Base-by-base conservation (phyloP, 2,888 invertebrate species). In the Drymonia ruficornis region DNA sequence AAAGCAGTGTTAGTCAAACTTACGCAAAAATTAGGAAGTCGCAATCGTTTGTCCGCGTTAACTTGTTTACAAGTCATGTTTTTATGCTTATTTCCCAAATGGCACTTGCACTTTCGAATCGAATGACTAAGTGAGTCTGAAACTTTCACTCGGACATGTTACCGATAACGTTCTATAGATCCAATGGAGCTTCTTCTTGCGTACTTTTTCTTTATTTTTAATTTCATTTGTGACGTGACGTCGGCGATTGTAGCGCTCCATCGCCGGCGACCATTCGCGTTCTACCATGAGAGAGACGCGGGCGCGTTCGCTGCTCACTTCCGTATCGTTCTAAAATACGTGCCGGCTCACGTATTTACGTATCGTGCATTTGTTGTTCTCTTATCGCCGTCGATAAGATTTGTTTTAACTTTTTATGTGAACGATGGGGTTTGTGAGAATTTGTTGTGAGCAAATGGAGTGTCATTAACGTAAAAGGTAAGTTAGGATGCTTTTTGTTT, bases 91-190 rank as follows among this genome's bases (percentile, higher is more conserved):
- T 36, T 49, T 43, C 61, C 69, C 61, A 67, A 67, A 74, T 70
- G 73, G 74, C 76, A 84, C 89, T 89, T 86, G 73, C 85, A 85
- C 90, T 90, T 90, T 90, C 90, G 78, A 86, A 82, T 79, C 68
- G 49, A 69, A 71, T 81, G 82, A 81, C 80, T 79, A 75, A 76
- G 73, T 80, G 75, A 74, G 65, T 74, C 69, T 66, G 56, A 54
- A 52, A 85, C 88, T 89, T 89, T 89, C 88, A 83, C 84, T 67
- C 63, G 61, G 72, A 77, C 79, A 77, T 80, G 74, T 76, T 76
- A 74, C 72, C 79, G 70, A 83, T 81, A 79, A 74, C 56, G 74
- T 74, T 76, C 80, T 78, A 84, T 80, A 78, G 85, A 80, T 82
- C 76, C 48, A 61, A 31, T 80, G 78, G 76, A 80, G 84, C 84